Base-by-base conservation (phyloP, 2,888 invertebrate genomes). In the Steromphala cineraria region DNA sequence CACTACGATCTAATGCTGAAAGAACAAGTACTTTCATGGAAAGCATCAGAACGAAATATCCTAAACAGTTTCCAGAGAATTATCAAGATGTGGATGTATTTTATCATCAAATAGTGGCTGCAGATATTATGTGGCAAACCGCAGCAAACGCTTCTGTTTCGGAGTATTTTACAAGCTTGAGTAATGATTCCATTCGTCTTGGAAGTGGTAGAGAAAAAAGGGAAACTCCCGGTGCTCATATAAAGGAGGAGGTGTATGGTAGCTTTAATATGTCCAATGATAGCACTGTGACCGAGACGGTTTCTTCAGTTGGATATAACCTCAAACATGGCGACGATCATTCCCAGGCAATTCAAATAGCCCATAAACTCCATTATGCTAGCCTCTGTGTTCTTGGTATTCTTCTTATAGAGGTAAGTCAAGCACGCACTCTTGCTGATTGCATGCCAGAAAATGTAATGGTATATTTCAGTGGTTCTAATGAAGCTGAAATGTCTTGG, bases 331-430 rank as follows among this genome's bases (percentile, higher is more conserved):
- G 55, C 15, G 28, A 53, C 15, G 36, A 36, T 15, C 82, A 82
- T 67, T 78, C 81, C 21, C 28, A 31, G 1, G 81, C 82, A 71
- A 78, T 80, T 56, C 78, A 84, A 79, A 82, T 86, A 24, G 86
- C 83, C n/a, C 86, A 86, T 71, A 82, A 83, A 67, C 80, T 84
- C 17, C 86, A 86, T 80, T 86, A 84, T 71, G 84, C 86, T 55
- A 86, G 86, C 53, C 78, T 86, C 3, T 78, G 80, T 31, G 86
- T 86, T 13, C 80, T 82, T 4, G 83, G 84, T 7, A 76, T 86
- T 13, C 81, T 86, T 13, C 82, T 86, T 10, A 56, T 86, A 19
- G 84, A 83, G 84, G 86, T 86, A 53, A 78, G 86, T 81, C 40
- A 15, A 13, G 28, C 53, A 46, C 4, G 10, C 46, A 5, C 5